A percentile compares a stretch with the other conserved stretches of the same genome.
Conservation (phyloP, 2,797 vertebrate genomes). For the Epinephelus awoara region DNA sequence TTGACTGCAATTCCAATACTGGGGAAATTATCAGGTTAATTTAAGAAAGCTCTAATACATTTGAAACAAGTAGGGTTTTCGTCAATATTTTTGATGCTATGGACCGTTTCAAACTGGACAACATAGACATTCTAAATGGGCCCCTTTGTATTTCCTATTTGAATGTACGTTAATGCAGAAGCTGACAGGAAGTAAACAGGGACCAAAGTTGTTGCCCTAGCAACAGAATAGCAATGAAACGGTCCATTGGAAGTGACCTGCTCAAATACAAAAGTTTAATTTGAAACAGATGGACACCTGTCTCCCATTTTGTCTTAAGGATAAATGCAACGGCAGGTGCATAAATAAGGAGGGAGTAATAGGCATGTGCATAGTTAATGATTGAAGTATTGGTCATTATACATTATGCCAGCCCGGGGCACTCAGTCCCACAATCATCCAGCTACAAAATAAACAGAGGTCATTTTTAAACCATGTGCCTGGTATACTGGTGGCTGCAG, state of each 20-base stretch:
- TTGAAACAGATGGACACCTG: neutral
- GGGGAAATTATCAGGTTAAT: conserved; percentile 11
- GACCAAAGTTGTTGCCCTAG: too few relatives aligned
- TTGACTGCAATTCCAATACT: conserved; percentile 3
- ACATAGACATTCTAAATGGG: too few relatives aligned
- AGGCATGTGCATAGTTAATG: neutral
- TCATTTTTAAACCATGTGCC: too few relatives aligned
- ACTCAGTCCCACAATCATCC: too few relatives aligned
- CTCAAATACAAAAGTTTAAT: neutral
- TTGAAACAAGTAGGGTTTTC: neutral
- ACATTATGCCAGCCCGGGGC: too few relatives aligned
- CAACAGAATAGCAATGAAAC: too few relatives aligned
- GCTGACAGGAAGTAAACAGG: too few relatives aligned
- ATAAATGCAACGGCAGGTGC: neutral
- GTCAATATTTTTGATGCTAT: neutral
- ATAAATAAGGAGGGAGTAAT: neutral
- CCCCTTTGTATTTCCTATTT: too few relatives aligned
- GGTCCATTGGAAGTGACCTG: neutral
- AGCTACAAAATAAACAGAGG: too few relatives aligned
- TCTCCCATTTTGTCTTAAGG: neutral
- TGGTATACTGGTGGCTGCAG: too few relatives aligned
- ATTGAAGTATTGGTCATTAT: neutral
- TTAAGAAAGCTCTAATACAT: neutral
- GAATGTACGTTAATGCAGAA: too few relatives aligned
- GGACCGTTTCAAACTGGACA: too few relatives aligned